Evolutionary conservation across 2,113 vertebrate species (phyloP), one percentile per base, ranked within the genome.

Genomic region (Proteles cristata): DNA sequence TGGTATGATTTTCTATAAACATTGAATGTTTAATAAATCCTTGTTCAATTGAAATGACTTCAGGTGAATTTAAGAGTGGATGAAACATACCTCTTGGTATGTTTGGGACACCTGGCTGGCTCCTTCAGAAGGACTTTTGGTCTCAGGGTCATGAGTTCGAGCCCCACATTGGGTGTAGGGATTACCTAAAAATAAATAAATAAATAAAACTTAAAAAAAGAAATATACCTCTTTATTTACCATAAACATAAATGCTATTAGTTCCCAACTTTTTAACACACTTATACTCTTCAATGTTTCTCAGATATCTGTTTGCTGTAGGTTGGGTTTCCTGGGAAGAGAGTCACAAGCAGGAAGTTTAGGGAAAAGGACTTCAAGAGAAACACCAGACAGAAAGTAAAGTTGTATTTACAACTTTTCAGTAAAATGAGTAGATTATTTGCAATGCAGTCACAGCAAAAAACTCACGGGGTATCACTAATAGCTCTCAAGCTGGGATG

Each of bases 1-100:
- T 50, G 33, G 23, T 14, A 79, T 28, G 4, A 39, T 55, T 43
- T 82, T 68, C 25, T 48, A 25, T 19, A 90, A 95, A 84, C 8
- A n/a, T 8, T 58, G 15, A 7, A 68, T 73, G 17, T 68, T 93
- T 91, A 87, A 73, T n/a, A 43, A 80, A 92, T 84, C 26, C 58
- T 83, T 84, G 39, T 12, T 58, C 55, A 93, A 77, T 73, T 66
- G 23, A 68, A 93, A 87, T 76, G 48, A 74, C 50, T 80, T 71
- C 28, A 43, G 55, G 7, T 74, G 21, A 71, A 82, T 86, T 88
- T 76, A 79, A 77, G 48, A 85, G 83, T 91, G 48, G 89, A 43
- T 55, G 35, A 26, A 73, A 53, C 61, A 53, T 26, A 35, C 5
- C 7, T 65, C 25, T 58, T 84, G 58, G 7, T 61, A 61, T 61